phyloP scores from a whole-genome alignment of 2,797 vertebrate species.

The Catostomus latipinnis region DNA sequence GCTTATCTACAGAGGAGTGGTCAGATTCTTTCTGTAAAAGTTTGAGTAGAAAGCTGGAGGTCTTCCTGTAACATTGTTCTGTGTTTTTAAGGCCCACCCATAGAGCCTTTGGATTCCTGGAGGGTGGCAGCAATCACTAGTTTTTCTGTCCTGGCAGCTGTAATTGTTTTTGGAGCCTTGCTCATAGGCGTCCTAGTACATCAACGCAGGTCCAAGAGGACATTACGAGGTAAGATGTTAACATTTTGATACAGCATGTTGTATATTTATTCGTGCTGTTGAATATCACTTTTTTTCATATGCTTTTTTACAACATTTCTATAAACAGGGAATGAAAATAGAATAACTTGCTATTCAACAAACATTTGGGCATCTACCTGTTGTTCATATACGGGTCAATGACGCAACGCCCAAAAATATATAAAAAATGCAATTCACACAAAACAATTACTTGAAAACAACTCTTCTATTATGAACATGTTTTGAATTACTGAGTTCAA shows the following conservation, averaged over 20 bases:
- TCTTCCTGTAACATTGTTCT: slow-evolving; percentile 47
- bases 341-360: no score
- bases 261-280: background rate
- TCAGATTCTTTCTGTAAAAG: slow-evolving; percentile 39
- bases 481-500: no score
- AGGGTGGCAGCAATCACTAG: slow-evolving; percentile 82
- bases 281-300: no score
- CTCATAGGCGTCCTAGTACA: slow-evolving; percentile 81
- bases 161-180: slow-evolving; percentile 77
- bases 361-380: no score
- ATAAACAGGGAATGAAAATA: no score
- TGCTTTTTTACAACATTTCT: no score
- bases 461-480: no score
- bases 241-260: background rate
- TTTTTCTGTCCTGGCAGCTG: slow-evolving; percentile 79
- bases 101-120: slow-evolving; percentile 73
- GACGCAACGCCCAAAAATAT: no score
- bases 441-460: no score
- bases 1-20: slow-evolving; percentile 31
- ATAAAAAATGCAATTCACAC: no score
- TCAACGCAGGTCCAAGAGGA: slow-evolving; percentile 76
- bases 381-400: no score
- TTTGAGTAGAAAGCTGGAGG: slow-evolving; percentile 15
- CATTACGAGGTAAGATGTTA: slow-evolving; percentile 77
- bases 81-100: slow-evolving; percentile 56